Percentiles rank a stretch among this genome's conserved stretches.
Evolutionary conservation across 2,888 invertebrate species (phyloP).

Genomic region (Ethmia dodecea): DNA sequence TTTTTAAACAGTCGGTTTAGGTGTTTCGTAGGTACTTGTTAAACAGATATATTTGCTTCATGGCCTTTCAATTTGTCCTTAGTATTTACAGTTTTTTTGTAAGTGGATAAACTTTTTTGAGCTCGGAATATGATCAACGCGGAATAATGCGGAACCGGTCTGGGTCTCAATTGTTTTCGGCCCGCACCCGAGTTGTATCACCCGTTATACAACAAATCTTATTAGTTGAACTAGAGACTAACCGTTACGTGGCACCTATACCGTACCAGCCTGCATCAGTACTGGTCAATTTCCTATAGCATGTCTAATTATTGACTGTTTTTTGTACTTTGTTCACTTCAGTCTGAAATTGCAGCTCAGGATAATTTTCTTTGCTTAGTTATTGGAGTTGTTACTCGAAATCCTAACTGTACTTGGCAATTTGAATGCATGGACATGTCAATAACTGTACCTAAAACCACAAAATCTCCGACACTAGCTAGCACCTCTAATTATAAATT

Average conservation of each 20-base stretch:
- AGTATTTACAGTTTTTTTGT: not conserved
- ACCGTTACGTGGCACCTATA: constrained; percentile 47
- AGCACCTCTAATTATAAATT: too few relatives aligned
- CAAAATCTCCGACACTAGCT: too few relatives aligned
- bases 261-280: too few relatives aligned
- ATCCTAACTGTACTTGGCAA: too few relatives aligned
- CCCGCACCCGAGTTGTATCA: constrained; percentile 43
- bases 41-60: too few relatives aligned
- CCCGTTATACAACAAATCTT: constrained; percentile 65
- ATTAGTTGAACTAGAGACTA: constrained; percentile 46
- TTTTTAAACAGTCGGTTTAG: too few relatives aligned
- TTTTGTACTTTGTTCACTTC: constrained; percentile 22
- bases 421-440: too few relatives aligned
- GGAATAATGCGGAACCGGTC: constrained; percentile 35
- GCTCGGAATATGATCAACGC: constrained; percentile 3
- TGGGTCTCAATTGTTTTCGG: constrained; percentile 53
- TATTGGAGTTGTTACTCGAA: too few relatives aligned
- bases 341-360: constrained; percentile 14
- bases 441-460: too few relatives aligned
- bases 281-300: constrained; percentile 41
- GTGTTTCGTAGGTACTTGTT: too few relatives aligned
- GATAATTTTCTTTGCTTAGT: constrained; percentile 9
- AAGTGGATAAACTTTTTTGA: constrained; percentile 2
- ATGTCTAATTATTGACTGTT: constrained; percentile 32
- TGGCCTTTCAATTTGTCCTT: too few relatives aligned